Percentiles rank a stretch among this genome's conserved stretches.
These are phyloP conservation scores for Aphyosemion australe DNA, from an alignment of 2,113 vertebrate species.

Conservation along the genomic window DNA sequence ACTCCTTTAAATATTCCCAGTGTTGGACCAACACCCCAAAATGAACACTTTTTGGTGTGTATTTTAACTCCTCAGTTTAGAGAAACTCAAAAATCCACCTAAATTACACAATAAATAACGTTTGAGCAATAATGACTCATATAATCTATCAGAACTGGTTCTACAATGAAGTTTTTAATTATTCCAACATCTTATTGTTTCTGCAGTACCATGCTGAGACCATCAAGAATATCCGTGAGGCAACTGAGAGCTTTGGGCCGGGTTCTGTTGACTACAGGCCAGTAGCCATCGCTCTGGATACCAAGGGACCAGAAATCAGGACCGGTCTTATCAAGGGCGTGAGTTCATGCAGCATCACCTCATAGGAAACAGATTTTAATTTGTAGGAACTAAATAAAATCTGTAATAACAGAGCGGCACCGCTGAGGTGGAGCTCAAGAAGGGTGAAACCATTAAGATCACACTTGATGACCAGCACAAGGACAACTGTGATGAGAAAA, in stretches of 20 bases:
- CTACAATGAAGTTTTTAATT: too few species aligned
- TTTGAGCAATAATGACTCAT: not conserved
- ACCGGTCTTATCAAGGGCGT: slow-evolving; percentile 98
- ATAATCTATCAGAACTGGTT: not conserved
- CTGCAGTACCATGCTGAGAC: slow-evolving; percentile 92
- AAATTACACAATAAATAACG: too few species aligned
- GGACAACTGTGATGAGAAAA: slow-evolving; percentile 91
- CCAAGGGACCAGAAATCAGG: slow-evolving; percentile 97
- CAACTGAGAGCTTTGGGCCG: slow-evolving; percentile 89
- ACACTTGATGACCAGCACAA: slow-evolving; percentile 88
- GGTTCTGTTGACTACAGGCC: slow-evolving; percentile 91
- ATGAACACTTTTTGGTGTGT: too few species aligned
- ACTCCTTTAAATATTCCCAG: too few species aligned
- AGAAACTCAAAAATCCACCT: too few species aligned
- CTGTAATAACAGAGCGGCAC: slow-evolving; percentile 86
- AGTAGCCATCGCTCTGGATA: slow-evolving; percentile 94
- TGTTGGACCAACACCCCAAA: too few species aligned
- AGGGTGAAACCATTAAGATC: slow-evolving; percentile 86
- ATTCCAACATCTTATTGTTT: not conserved
- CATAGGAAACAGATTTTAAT: not conserved
- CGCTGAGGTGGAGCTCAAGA: slow-evolving; percentile 94
- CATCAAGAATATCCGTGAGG: slow-evolving; percentile 93
- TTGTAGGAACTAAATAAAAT: not conserved
- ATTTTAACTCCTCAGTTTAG: not conserved
- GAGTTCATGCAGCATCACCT: slow-evolving; percentile 59